Evolutionary conservation across 2,113 vertebrate species (phyloP).

Genomic region (Microtus oregoni): DNA sequence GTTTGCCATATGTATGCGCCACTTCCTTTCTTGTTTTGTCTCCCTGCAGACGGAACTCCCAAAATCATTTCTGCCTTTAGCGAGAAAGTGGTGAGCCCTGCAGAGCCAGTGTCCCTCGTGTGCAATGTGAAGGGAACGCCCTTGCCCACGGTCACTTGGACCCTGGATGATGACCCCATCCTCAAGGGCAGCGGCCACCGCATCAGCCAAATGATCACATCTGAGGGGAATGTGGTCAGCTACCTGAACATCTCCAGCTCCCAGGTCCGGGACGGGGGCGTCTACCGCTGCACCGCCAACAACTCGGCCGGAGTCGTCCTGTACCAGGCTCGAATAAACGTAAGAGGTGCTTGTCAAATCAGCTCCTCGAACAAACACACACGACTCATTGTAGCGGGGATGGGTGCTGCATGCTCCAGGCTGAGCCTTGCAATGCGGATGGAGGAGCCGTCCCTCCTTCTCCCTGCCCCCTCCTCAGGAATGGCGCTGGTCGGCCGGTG

Average conservation of each 20-base stretch:
- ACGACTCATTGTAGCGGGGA: conserved; percentile 86
- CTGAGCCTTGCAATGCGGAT: conserved; percentile 79
- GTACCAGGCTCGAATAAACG: conserved; percentile 99
- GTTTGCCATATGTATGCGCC: not conserved
- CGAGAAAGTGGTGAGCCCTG: conserved; percentile 97
- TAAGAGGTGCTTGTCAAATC: conserved; percentile 99
- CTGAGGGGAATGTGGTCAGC: conserved; percentile 96
- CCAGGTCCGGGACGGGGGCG: conserved; percentile 96
- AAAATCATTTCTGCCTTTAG: conserved; percentile 99
- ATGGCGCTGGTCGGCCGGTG: conserved; percentile 60
- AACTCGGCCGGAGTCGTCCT: conserved; percentile 98
- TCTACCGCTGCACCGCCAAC: conserved; percentile 98
- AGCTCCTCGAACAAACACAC: conserved; percentile 96
- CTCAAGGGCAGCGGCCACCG: conserved; percentile 96
- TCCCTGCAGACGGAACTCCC: conserved; percentile 94
- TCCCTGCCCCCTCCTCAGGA: conserved; percentile 55
- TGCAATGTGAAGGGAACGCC: conserved; percentile 98
- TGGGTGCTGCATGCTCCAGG: conserved; percentile 82
- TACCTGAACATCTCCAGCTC: conserved; percentile 98
- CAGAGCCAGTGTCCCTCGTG: conserved; percentile 96
- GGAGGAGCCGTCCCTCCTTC: conserved; percentile 17
- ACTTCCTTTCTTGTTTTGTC: conserved; percentile 56
- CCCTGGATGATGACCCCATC: conserved; percentile 95
- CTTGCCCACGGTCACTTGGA: conserved; percentile 95
- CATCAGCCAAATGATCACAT: conserved; percentile 95